Percentiles rank a stretch among this genome's conserved stretches.
Conservation (phyloP, 2,113 vertebrate species). For the Ailurus styani region DNA sequence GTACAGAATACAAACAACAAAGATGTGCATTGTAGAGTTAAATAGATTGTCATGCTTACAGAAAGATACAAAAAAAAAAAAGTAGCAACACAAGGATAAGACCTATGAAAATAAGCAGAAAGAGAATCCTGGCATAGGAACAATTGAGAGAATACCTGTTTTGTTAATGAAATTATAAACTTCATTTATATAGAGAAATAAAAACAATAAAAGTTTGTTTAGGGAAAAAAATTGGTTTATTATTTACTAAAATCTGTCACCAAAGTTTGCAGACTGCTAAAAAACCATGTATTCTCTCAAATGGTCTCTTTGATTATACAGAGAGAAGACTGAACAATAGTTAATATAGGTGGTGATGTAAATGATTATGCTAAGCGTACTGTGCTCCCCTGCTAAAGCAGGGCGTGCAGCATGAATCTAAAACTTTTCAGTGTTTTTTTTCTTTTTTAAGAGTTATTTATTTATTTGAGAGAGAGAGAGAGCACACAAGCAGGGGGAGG, state of each 20-base stretch:
- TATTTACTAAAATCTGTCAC: background rate
- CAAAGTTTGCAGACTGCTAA: background rate
- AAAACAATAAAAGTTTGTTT: background rate
- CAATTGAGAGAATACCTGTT: constrained; percentile 23
- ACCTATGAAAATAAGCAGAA: background rate
- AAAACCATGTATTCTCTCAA: background rate
- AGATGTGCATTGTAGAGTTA: background rate
- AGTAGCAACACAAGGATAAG: background rate
- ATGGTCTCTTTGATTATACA: background rate
- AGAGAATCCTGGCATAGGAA: background rate
- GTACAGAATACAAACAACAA: background rate
- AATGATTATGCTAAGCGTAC: background rate
- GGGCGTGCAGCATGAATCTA: background rate
- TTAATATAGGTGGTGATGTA: background rate
- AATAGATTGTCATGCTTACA: background rate
- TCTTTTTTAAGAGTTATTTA: background rate
- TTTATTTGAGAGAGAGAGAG: background rate
- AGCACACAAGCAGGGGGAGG: too few relatives aligned
- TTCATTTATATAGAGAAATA: constrained; percentile 9
- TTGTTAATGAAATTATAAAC: constrained; percentile 22
- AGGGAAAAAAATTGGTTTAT: background rate
- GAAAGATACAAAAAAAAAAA: constrained; percentile 2
- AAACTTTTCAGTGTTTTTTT: too few relatives aligned
- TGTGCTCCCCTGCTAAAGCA: background rate
- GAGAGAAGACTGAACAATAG: background rate